Percentiles rank a stretch among this genome's conserved stretches.
Conservation (phyloP, 2,113 vertebrate species). For the Pavo muticus region DNA sequence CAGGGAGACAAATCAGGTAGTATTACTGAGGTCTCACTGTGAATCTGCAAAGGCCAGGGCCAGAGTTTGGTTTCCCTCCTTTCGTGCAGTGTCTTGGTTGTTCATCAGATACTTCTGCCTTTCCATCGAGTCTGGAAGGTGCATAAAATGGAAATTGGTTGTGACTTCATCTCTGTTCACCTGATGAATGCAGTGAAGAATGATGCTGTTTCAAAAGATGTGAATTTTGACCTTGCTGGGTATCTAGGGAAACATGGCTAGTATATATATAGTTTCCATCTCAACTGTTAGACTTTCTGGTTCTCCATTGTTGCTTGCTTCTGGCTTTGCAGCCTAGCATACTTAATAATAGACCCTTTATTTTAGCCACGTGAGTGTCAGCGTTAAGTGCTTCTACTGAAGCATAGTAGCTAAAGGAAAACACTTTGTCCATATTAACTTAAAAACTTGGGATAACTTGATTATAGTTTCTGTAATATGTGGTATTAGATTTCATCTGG, state of each 20-base stretch:
- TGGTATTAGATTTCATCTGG: background rate
- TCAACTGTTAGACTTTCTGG: background rate
- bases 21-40: background rate
- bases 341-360: slow-evolving; percentile 47
- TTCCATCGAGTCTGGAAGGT: background rate
- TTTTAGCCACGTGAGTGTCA: slow-evolving; percentile 17
- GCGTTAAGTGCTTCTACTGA: slow-evolving; percentile 41
- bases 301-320: background rate
- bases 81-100: background rate
- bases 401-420: slow-evolving; percentile 26
- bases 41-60: background rate
- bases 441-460: background rate
- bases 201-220: background rate
- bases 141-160: background rate
- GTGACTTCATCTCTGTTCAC: background rate
- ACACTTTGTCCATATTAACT: slow-evolving; percentile 32
- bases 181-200: background rate
- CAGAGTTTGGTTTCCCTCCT: background rate
- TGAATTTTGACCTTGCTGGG: background rate
- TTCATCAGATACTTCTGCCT: background rate
- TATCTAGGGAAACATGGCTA: background rate
- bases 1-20: no score
- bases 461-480: background rate
- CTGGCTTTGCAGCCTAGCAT: slow-evolving; percentile 21
- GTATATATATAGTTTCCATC: background rate